A percentile compares a stretch with the other conserved stretches of the same genome.
Evolutionary conservation across 2,113 vertebrate species (phyloP).

Genomic region (Nesogale talazaci): DNA sequence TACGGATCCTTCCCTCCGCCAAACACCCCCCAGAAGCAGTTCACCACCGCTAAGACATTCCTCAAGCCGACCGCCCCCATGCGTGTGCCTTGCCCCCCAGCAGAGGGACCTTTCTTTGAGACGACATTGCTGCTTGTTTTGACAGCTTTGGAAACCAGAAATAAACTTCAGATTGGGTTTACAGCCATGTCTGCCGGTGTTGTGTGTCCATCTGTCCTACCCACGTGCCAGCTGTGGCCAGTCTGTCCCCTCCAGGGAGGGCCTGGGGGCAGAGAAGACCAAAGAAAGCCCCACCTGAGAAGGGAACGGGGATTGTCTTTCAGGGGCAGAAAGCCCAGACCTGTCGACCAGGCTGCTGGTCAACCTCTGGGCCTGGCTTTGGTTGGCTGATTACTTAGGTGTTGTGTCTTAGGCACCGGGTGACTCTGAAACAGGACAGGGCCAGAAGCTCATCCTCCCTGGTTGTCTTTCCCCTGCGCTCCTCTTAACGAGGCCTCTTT

Average conservation of each 20-base stretch:
- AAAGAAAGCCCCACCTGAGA: not conserved
- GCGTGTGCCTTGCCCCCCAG: too few species aligned
- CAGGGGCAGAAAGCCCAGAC: not conserved
- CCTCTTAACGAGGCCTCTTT: too few species aligned
- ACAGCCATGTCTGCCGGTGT: not conserved
- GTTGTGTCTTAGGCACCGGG: not conserved
- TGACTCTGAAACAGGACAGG: not conserved
- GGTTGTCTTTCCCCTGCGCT: not conserved
- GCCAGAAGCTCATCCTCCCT: not conserved
- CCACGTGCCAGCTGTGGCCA: constrained; percentile 6
- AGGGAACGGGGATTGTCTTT: not conserved
- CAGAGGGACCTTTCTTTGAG: not conserved
- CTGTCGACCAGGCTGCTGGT: not conserved
- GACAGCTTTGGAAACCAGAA: constrained; percentile 44
- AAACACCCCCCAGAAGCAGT: not conserved
- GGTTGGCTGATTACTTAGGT: not conserved
- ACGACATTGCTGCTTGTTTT: not conserved
- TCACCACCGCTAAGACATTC: not conserved
- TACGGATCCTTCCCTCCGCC: not conserved
- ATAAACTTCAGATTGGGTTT: constrained; percentile 61
- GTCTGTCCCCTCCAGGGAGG: not conserved
- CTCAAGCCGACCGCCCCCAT: too few species aligned
- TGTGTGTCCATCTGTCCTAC: constrained; percentile 21
- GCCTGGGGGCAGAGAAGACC: not conserved
- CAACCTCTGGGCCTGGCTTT: not conserved